phyloP scores from a whole-genome alignment of 2,888 invertebrate genomes.

The Neoascia interrupta region DNA sequence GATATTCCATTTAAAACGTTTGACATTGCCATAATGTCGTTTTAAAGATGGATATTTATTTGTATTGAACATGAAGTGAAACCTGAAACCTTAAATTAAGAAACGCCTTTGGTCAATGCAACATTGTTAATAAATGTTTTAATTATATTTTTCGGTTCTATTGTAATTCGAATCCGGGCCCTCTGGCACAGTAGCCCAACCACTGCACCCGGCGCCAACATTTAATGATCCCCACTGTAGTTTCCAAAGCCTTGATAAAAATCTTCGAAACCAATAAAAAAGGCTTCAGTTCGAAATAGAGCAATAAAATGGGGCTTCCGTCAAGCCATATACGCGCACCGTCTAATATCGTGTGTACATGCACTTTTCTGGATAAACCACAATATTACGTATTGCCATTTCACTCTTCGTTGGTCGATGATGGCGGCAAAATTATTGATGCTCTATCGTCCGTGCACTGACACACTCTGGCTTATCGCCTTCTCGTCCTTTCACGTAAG shows the following conservation, averaged over 20 bases:
- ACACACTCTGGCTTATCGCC: neutral
- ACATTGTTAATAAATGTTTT: too few species aligned
- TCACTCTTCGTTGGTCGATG: conserved; percentile 13
- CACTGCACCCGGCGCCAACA: neutral
- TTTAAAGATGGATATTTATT: too few species aligned
- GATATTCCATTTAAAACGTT: too few species aligned
- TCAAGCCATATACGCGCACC: conserved; percentile 15
- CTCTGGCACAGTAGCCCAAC: neutral
- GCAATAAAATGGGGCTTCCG: conserved; percentile 1
- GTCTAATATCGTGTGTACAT: conserved; percentile 39
- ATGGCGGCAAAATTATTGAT: conserved; percentile 40
- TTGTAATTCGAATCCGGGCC: too few species aligned
- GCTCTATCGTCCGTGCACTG: conserved; percentile 55
- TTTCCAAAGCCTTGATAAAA: neutral
- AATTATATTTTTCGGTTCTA: too few species aligned
- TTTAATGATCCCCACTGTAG: neutral
- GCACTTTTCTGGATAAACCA: conserved; percentile 48
- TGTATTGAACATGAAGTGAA: too few species aligned
- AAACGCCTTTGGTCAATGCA: too few species aligned
- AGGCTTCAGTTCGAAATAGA: neutral
- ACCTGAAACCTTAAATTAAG: too few species aligned
- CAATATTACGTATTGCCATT: neutral
- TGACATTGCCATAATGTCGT: too few species aligned
- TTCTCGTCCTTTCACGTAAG: neutral
- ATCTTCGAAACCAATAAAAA: conserved; percentile 36